phyloP scores from a whole-genome alignment of 2,113 vertebrate genomes.

The Cisticola juncidis region DNA sequence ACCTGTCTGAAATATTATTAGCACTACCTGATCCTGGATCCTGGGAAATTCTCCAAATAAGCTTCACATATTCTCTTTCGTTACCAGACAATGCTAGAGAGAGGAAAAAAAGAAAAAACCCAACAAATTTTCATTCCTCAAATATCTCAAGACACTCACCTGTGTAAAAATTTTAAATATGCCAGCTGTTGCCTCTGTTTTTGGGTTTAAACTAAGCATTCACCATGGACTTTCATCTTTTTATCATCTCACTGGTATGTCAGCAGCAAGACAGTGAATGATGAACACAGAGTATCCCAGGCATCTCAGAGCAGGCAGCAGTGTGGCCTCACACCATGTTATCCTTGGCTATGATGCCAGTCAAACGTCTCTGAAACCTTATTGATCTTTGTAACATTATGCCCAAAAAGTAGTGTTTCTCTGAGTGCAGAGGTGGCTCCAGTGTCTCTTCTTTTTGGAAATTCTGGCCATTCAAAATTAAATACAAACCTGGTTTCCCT shows the following conservation, averaged over 20 bases:
- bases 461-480: neutral
- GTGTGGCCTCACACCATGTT: neutral
- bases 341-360: neutral
- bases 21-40: neutral
- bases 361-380: neutral
- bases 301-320: neutral
- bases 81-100: neutral
- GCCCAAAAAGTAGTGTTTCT: neutral
- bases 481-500: neutral
- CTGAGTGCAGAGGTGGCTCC: neutral
- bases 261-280: neutral
- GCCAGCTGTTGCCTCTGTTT: neutral
- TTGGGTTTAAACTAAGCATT: neutral
- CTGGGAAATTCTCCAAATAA: neutral
- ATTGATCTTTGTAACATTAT: neutral
- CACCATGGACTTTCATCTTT: neutral
- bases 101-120: neutral
- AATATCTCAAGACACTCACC: neutral
- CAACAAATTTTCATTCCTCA: neutral
- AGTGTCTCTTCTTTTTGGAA: neutral
- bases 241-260: neutral
- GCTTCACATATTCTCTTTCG: neutral
- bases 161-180: neutral
- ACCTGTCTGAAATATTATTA: neutral
- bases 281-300: neutral